Conservation (phyloP, 2,888 invertebrate species). For the Altica lythri region DNA sequence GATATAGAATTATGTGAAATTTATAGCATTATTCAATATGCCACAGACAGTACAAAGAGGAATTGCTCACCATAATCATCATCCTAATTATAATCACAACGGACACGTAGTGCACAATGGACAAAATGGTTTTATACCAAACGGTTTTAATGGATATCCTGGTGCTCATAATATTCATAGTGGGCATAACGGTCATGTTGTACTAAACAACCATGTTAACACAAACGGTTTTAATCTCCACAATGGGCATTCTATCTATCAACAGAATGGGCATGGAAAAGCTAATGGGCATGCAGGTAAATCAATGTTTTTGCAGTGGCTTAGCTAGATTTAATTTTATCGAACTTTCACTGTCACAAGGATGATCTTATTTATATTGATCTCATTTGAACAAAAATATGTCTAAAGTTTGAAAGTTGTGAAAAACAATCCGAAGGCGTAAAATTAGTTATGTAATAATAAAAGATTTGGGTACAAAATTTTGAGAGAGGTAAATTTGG, state of each 20-base stretch:
- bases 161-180: conserved; percentile 19
- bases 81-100: conserved; percentile 33
- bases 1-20: no score
- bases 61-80: conserved; percentile 33
- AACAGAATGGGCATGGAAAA: conserved; percentile 47
- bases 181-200: conserved; percentile 10
- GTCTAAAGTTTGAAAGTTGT: no score
- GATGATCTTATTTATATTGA: no score
- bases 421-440: no score
- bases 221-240: conserved; percentile 37
- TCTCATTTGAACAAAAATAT: no score
- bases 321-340: not conserved
- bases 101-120: conserved; percentile 41
- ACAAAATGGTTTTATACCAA: conserved; percentile 35
- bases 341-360: no score
- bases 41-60: conserved; percentile 47
- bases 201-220: conserved; percentile 38
- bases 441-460: no score
- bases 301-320: not conserved
- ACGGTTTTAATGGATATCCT: conserved; percentile 14
- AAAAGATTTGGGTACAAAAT: no score
- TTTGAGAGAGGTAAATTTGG: no score
- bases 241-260: conserved; percentile 38
- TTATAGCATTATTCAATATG: no score
- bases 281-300: conserved; percentile 52